A percentile compares a stretch with the other conserved stretches of the same genome.
Evolutionary conservation across 2,888 invertebrate genomes (phyloP).

Genomic region (Bellardia pandia): DNA sequence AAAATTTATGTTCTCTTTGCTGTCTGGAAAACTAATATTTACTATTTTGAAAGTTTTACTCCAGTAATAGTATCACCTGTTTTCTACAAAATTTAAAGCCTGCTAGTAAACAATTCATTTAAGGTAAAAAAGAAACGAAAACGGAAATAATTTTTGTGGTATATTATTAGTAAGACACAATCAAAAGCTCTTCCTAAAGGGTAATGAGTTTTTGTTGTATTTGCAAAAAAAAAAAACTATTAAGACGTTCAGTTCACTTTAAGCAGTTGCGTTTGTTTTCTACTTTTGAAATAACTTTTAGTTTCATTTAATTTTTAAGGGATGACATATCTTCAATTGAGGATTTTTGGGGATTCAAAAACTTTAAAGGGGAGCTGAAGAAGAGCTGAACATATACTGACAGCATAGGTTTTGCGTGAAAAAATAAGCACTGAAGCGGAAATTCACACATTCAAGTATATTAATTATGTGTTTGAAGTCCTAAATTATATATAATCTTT

Average conservation of each 20-base stretch:
- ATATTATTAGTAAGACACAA: not conserved
- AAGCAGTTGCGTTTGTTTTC: not conserved
- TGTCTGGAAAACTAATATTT: not conserved
- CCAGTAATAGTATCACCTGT: not conserved
- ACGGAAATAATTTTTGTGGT: not conserved
- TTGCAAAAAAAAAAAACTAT: slow-evolving; percentile 33
- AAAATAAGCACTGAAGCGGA: too few relatives aligned
- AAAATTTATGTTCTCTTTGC: slow-evolving; percentile 5
- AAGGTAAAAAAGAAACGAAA: slow-evolving; percentile 24
- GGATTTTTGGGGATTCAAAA: too few relatives aligned
- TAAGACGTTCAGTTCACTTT: slow-evolving; percentile 33
- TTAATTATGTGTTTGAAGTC: too few relatives aligned
- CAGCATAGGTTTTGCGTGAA: too few relatives aligned
- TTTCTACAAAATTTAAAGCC: not conserved
- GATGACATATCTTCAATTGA: too few relatives aligned
- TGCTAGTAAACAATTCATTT: not conserved
- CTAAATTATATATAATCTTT: too few relatives aligned
- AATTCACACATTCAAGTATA: too few relatives aligned
- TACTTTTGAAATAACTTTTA: not conserved
- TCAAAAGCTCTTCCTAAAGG: slow-evolving; percentile 39
- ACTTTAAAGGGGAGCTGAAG: too few relatives aligned
- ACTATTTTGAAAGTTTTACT: slow-evolving; percentile 1
- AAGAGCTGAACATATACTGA: too few relatives aligned
- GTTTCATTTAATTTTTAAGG: not conserved
- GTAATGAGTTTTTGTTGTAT: not conserved